These are phyloP conservation scores for Abscondita cerata DNA, from an alignment of 2,888 invertebrate genomes.

Conservation along the genomic window DNA sequence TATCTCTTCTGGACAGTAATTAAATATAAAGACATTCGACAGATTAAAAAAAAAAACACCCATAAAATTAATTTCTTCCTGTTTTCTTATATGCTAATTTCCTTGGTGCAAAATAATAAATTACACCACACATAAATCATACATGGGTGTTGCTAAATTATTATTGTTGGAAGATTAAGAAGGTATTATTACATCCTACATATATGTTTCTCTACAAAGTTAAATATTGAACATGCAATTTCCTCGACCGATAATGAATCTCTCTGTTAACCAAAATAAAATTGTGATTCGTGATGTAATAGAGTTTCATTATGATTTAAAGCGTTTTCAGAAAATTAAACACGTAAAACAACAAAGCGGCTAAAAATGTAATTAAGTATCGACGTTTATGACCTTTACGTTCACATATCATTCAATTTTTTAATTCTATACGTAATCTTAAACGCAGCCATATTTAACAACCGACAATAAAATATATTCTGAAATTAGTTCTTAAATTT, in stretches of 20 bases:
- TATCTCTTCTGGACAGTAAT: too few species aligned
- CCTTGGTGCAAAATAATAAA: background rate
- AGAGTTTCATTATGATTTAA: slow-evolving; percentile 3
- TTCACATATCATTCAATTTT: too few species aligned
- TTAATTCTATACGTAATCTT: too few species aligned
- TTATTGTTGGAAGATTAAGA: slow-evolving; percentile 16
- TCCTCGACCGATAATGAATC: slow-evolving; percentile 8
- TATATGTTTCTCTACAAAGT: slow-evolving; percentile 4
- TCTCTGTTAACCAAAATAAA: background rate
- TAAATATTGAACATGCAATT: background rate
- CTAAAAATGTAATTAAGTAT: slow-evolving; percentile 15
- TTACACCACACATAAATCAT: slow-evolving; percentile 14
- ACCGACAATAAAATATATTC: too few species aligned
- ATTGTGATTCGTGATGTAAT: slow-evolving; percentile 18
- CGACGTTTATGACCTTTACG: slow-evolving; percentile 12
- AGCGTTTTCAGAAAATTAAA: slow-evolving; percentile 16
- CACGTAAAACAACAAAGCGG: background rate
- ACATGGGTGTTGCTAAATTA: slow-evolving; percentile 14
- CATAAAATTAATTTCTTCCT: too few species aligned
- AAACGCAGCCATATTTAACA: too few species aligned
- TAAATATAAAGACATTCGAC: too few species aligned
- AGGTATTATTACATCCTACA: slow-evolving; percentile 16
- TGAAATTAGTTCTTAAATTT: too few species aligned
- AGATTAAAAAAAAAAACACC: too few species aligned
- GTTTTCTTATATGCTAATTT: background rate